Base-by-base conservation (phyloP, 2,113 vertebrate species). In the Ailurus styani region DNA sequence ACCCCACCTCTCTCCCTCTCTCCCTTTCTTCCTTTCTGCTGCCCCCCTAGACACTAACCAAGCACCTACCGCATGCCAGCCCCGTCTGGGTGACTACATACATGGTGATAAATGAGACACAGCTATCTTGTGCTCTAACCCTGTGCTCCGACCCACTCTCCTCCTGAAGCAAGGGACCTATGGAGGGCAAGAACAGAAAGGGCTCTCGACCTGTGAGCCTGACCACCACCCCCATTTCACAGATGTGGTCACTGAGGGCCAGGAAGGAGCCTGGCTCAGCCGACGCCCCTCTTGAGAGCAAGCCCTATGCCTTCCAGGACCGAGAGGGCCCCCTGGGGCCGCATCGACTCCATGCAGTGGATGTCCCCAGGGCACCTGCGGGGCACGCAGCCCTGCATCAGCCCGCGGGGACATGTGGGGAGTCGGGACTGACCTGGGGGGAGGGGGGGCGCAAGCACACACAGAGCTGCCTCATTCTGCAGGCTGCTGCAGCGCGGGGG, bases 91-190 rank as follows among this genome's bases (percentile, higher is more conserved):
- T 23, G 40, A 18, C 52, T 37, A 55, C 0, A 3, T 2, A 14
- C 27, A n/a, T 0, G 1, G 54, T 20, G 8, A 29, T 2, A 34
- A 52, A 13, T 7, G 57, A 60, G 42, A 14, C n/a, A 8, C 12
- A 17, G 72, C 42, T 1, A 1, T 40, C 52, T 27, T 6, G 3
- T 2, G 0, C 20, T 27, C 60, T 23, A 5, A 42, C 13, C 13
- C 12, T 6, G 3, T 34, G 0, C 20, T 29, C 55, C 0, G 0
- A n/a, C 14, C 55, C 10, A 0, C 11, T 66, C 37, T 42, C 42
- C 52, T 72, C 13, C 37, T 0, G 25, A 87, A 37, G n/a, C 13
- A 8, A 52, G 54, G 7, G 83, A 4, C 31, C 18, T 0, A 3
- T 0, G 4, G 25, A 21, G 3, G 6, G 8, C 4, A 37, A 37